A percentile compares a stretch with the other conserved stretches of the same genome.
These are phyloP conservation scores for Clamator glandarius DNA, from an alignment of 2,797 vertebrate genomes.

Conservation along the genomic window DNA sequence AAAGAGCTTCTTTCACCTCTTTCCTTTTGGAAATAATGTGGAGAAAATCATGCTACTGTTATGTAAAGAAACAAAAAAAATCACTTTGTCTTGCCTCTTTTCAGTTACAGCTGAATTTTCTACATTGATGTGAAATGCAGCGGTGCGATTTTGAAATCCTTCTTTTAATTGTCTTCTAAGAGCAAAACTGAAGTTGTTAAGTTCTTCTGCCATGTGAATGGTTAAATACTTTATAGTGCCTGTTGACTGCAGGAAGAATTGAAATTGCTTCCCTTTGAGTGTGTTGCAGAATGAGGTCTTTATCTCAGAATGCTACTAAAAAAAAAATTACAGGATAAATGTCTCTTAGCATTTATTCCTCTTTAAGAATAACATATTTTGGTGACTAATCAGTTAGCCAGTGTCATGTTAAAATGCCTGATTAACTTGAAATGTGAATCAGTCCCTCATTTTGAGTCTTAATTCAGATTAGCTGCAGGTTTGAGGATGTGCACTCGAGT, in stretches of 20 bases:
- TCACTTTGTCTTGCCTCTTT: background rate
- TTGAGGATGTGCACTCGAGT: slow-evolving; percentile 2
- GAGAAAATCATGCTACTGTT: background rate
- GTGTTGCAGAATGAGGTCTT: background rate
- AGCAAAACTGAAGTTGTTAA: background rate
- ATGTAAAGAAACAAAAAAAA: background rate
- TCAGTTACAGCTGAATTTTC: background rate
- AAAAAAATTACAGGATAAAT: background rate
- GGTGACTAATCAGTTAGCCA: slow-evolving; percentile 6
- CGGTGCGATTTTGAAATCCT: background rate
- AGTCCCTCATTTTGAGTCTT: slow-evolving; percentile 24
- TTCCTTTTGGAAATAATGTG: background rate
- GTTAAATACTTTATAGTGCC: background rate
- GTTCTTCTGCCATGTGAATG: background rate
- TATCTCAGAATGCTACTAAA: background rate
- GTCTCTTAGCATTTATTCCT: background rate
- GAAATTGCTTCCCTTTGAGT: background rate
- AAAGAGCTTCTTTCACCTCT: background rate
- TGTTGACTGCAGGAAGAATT: background rate
- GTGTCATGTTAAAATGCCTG: slow-evolving; percentile 30
- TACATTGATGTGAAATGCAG: background rate
- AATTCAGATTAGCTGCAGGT: slow-evolving; percentile 51
- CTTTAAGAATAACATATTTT: background rate
- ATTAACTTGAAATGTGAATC: slow-evolving; percentile 32
- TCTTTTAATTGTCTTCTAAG: background rate